These are phyloP conservation scores for Halesus radiatus DNA, from an alignment of 1,140 invertebrate species.

Conservation along the genomic window DNA sequence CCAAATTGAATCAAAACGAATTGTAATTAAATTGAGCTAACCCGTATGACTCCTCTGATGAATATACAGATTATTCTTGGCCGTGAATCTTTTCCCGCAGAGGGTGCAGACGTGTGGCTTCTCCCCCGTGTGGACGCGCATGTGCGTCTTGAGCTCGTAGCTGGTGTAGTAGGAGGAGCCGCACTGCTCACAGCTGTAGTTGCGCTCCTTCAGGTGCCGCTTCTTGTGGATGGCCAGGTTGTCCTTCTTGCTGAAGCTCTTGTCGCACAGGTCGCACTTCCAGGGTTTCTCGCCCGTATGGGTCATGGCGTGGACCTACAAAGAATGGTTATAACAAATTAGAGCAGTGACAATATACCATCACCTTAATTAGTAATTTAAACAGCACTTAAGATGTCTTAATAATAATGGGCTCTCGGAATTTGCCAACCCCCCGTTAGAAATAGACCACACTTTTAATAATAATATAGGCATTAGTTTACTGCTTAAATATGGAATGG, in stretches of 20 bases:
- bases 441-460: too few relatives aligned
- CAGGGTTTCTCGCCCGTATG: conserved; percentile 61
- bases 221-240: conserved; percentile 52
- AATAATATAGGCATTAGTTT: too few relatives aligned
- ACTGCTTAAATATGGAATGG: too few relatives aligned
- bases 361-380: too few relatives aligned
- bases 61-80: conserved; percentile 55
- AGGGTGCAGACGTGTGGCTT: conserved; percentile 54
- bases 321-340: too few relatives aligned
- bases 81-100: conserved; percentile 55
- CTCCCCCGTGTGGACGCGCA: conserved; percentile 52
- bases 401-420: too few relatives aligned
- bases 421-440: too few relatives aligned
- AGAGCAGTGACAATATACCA: too few relatives aligned
- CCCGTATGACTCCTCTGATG: conserved; percentile 54
- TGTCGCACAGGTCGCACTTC: conserved; percentile 60
- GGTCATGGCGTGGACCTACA: conserved; percentile 49
- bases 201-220: conserved; percentile 52
- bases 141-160: conserved; percentile 55
- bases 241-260: conserved; percentile 55
- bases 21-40: not conserved
- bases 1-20: too few relatives aligned
- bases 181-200: conserved; percentile 52
- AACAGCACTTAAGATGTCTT: too few relatives aligned
- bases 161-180: conserved; percentile 54